Evolutionary conservation across 1,140 invertebrate species (phyloP).

Genomic region (Drosophila pachea): DNA sequence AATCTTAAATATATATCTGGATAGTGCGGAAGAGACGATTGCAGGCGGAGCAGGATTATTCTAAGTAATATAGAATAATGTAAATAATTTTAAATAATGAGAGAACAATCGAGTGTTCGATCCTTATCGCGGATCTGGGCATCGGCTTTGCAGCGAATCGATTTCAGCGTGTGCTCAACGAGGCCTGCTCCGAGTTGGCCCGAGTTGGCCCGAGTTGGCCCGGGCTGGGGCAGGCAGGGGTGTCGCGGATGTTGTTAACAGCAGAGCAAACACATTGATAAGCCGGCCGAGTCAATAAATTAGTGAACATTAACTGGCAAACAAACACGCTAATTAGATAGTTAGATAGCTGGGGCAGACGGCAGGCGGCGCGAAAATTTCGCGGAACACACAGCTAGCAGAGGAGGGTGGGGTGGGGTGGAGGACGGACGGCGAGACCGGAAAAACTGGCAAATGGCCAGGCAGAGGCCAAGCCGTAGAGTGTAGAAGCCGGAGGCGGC

Average conservation of each 20-base stretch:
- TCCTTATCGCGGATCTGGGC: too few species aligned
- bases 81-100: too few species aligned
- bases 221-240: constrained; percentile 2
- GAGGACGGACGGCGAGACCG: constrained; percentile 39
- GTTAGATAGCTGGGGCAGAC: constrained; percentile 36
- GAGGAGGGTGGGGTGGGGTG: too few species aligned
- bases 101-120: neutral
- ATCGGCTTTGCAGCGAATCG: too few species aligned
- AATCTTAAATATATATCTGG: neutral
- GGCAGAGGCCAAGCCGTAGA: constrained; percentile 9
- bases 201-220: neutral
- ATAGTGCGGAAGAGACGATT: too few species aligned
- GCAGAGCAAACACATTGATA: constrained; percentile 58
- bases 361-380: constrained; percentile 14
- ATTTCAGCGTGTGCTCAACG: too few species aligned
- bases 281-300: constrained; percentile 36
- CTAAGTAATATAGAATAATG: too few species aligned
- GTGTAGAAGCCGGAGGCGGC: neutral
- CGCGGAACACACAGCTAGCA: constrained; percentile 16
- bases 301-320: constrained; percentile 57
- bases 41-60: too few species aligned
- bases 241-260: constrained; percentile 62
- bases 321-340: constrained; percentile 63
- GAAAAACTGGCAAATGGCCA: constrained; percentile 59
- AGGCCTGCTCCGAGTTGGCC: neutral